Conservation (phyloP, 1,140 invertebrate species). For the Lucilia cuprina region DNA sequence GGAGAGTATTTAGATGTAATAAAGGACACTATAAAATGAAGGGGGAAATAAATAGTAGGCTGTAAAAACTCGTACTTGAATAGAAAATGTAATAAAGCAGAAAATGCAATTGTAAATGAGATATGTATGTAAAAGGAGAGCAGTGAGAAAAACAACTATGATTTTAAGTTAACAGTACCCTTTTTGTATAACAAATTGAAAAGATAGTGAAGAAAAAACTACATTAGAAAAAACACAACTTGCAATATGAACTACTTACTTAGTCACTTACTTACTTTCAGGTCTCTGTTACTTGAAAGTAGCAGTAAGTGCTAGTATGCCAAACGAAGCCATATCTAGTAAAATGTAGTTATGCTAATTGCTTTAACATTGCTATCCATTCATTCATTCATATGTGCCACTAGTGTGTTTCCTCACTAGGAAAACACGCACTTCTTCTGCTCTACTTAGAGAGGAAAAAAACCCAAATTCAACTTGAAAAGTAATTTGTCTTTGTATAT, state of each 20-base stretch:
- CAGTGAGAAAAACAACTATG: no score
- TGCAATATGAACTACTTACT: not conserved
- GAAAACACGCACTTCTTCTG: not conserved
- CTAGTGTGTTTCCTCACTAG: not conserved
- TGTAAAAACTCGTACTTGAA: not conserved
- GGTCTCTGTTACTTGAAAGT: no score
- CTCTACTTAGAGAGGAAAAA: not conserved
- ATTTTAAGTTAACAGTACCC: no score
- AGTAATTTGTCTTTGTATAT: not conserved
- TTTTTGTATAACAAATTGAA: not conserved
- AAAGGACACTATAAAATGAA: not conserved
- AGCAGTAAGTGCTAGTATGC: no score
- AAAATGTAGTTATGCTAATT: not conserved
- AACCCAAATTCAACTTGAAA: not conserved
- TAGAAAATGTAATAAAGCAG: not conserved
- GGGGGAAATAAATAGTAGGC: not conserved
- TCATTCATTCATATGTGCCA: no score
- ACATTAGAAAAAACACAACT: not conserved
- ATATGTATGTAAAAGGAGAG: no score
- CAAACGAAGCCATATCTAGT: not conserved
- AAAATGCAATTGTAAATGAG: slow-evolving; percentile 1
- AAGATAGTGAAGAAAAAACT: not conserved
- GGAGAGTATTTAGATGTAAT: not conserved
- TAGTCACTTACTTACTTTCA: not conserved
- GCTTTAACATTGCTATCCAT: not conserved